A percentile compares a stretch with the other conserved stretches of the same genome.
These are phyloP conservation scores for Drosophila lowei DNA, from an alignment of 1,140 invertebrate species.

Conservation along the genomic window DNA sequence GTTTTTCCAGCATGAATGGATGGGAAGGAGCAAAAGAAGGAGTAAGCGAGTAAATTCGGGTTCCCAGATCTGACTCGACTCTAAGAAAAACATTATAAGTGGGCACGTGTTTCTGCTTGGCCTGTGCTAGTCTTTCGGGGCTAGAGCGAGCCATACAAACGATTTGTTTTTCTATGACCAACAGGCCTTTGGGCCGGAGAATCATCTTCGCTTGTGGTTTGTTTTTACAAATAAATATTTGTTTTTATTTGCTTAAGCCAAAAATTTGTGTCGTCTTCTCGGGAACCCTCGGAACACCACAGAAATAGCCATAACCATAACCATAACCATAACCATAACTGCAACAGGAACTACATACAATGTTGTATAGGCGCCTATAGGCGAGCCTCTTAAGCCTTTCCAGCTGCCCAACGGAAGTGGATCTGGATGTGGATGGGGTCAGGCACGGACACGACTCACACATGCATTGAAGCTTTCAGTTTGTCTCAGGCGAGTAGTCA, in stretches of 20 bases:
- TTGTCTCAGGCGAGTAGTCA: too few species aligned
- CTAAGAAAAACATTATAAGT: conserved; percentile 68
- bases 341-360: not conserved
- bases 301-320: too few species aligned
- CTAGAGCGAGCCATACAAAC: conserved; percentile 36
- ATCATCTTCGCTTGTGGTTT: conserved; percentile 42
- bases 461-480: not conserved
- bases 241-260: conserved; percentile 67
- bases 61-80: conserved; percentile 21
- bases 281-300: conserved; percentile 21
- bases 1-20: conserved; percentile 56
- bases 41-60: conserved; percentile 1
- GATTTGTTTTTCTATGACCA: conserved; percentile 68
- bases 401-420: conserved; percentile 55
- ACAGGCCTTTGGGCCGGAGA: conserved; percentile 46
- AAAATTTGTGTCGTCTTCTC: conserved; percentile 55
- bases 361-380: conserved; percentile 50
- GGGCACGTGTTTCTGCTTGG: conserved; percentile 67
- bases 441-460: too few species aligned
- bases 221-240: conserved; percentile 75
- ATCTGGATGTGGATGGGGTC: not conserved
- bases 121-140: not conserved
- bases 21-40: not conserved
- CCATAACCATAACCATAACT: not conserved
- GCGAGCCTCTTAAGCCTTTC: conserved; percentile 59